Percentiles rank a stretch among this genome's conserved stretches.
Conservation (phyloP, 1,140 invertebrate species). For the Mactra quadrangularis region DNA sequence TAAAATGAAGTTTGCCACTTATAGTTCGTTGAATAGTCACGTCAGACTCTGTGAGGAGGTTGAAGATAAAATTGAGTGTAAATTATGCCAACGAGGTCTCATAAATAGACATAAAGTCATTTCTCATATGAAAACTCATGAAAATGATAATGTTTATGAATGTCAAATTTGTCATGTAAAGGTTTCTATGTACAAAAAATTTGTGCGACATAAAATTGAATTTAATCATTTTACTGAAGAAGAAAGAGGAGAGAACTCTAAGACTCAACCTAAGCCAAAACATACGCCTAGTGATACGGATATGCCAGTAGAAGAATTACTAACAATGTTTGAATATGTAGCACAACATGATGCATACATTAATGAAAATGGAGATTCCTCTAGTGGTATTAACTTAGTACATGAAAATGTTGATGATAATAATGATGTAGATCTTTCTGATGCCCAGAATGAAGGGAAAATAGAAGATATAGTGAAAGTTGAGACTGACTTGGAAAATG, state of each 20-base stretch:
- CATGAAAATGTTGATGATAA: too few species aligned
- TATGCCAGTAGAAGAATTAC: too few species aligned
- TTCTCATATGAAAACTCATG: slow-evolving; percentile 15
- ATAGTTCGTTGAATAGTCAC: not conserved
- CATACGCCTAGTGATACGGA: too few species aligned
- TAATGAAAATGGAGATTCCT: too few species aligned
- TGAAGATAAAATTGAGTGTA: not conserved
- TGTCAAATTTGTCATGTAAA: not conserved
- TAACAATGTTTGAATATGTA: too few species aligned
- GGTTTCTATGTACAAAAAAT: not conserved
- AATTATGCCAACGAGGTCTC: not conserved
- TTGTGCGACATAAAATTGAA: not conserved
- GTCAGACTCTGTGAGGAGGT: not conserved
- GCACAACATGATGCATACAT: too few species aligned
- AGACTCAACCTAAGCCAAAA: too few species aligned
- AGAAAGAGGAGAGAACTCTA: slow-evolving; percentile 12
- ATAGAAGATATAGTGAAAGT: too few species aligned
- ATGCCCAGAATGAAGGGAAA: too few species aligned
- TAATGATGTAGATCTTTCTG: too few species aligned
- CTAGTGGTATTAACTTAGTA: too few species aligned
- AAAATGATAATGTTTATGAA: slow-evolving; percentile 7
- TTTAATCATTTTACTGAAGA: not conserved
- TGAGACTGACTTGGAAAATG: too few species aligned
- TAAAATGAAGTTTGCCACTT: not conserved
- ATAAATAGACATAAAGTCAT: not conserved